Base-by-base conservation (phyloP, 1,140 invertebrate species). In the Drosophila suzukii region DNA sequence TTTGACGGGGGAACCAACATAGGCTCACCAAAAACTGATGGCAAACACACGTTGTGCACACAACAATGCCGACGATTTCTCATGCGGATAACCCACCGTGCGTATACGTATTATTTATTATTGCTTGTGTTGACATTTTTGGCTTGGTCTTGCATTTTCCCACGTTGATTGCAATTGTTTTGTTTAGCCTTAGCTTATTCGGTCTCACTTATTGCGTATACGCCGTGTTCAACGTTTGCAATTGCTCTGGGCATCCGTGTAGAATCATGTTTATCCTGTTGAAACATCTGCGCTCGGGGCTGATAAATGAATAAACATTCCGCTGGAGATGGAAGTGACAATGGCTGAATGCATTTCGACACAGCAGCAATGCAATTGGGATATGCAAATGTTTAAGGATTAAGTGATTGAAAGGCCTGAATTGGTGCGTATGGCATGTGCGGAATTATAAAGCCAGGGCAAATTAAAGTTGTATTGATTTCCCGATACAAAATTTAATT, bases 21-120 rank as follows among this genome's bases (percentile, higher is more conserved):
- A 43, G 53, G 59, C 54, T 62, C 51, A 53, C 43, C 17, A 11
- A 13, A 15, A 62, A 12, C 30, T 36, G 54, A 39, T 36, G 32
- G 50, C 15, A 11, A 57, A 54, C 47, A 55, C 32, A 30, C 24
- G 46, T 15, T 50, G n/a, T 32, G 30, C 27, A 20, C 30, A 55
- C 60, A 41, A 66, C 41, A 50, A 55, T 61, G 17, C 36, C 8
- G 47, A 4, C 8, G 4, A 27, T 46, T 13, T 49, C 34, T 20
- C 34, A 17, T 38, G 47, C 8, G 54, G 24, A 36, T 55, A 39
- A 39, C 6, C 30, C 51, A 49, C 49, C 8, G 38, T 71, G 50
- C 53, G 75, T 68, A 84, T 79, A 72, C 81, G 81, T 58, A 58
- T 41, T 68, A 56, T 55, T 27, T 5, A 27, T 3, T 27, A 27